Evolutionary conservation across 2,113 vertebrate species (phyloP).

Genomic region (Saguinus imperator): DNA sequence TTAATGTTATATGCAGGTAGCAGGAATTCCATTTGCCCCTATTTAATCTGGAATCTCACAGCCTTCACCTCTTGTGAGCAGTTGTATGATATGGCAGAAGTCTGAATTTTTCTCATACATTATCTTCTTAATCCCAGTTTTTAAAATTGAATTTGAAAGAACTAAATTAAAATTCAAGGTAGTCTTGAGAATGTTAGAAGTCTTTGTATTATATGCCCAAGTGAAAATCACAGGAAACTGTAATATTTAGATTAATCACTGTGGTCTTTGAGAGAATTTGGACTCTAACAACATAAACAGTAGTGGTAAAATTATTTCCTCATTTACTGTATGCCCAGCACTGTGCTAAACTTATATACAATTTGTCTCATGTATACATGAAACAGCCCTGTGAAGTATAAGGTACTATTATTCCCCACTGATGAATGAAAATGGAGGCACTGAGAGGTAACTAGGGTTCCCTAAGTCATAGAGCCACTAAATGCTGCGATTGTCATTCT

Average conservation of each 20-base stretch:
- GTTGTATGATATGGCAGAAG: neutral
- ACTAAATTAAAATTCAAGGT: neutral
- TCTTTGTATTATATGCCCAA: neutral
- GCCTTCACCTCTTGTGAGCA: neutral
- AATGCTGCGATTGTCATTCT: neutral
- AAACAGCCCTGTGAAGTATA: neutral
- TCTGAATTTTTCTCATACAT: neutral
- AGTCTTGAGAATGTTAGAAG: neutral
- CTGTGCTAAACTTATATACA: neutral
- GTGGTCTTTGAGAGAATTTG: neutral
- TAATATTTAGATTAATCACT: neutral
- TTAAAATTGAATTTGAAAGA: neutral
- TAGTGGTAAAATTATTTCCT: neutral
- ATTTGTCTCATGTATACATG: neutral
- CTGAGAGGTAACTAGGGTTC: neutral
- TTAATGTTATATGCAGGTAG: rapidly evolving
- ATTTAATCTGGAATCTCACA: neutral
- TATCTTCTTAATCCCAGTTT: neutral
- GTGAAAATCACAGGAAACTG: neutral
- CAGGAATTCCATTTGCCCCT: neutral
- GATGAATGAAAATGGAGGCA: neutral
- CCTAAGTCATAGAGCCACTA: rapidly evolving
- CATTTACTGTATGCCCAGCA: neutral
- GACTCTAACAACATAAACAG: neutral
- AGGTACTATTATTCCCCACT: neutral